phyloP scores from a whole-genome alignment of 1,140 invertebrate species.

The Potamilus streckersoni region DNA sequence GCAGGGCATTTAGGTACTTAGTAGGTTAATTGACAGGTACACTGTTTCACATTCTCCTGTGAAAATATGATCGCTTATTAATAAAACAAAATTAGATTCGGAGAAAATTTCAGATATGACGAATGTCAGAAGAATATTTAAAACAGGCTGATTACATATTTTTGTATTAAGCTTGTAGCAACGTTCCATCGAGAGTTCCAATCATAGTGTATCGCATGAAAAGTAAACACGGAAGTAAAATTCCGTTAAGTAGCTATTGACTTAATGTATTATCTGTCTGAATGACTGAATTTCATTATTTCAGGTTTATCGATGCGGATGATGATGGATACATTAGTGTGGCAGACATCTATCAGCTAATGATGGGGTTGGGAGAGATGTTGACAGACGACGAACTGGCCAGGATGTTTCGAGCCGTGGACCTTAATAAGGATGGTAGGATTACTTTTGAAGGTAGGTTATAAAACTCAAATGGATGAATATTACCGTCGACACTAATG shows the following conservation, averaged over 20 bases:
- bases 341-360: slow-evolving; percentile 49
- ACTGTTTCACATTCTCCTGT: too few species aligned
- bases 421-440: slow-evolving; percentile 51
- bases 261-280: too few species aligned
- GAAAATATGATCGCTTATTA: too few species aligned
- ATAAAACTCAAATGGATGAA: not conserved
- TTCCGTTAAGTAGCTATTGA: too few species aligned
- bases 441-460: slow-evolving; percentile 49
- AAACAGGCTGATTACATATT: too few species aligned
- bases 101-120: too few species aligned
- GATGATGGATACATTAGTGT: slow-evolving; percentile 47
- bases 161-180: slow-evolving; percentile 3
- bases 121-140: too few species aligned
- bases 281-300: not conserved
- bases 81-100: too few species aligned
- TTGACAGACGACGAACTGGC: slow-evolving; percentile 54
- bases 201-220: slow-evolving; percentile 6
- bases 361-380: slow-evolving; percentile 58
- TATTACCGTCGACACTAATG: too few species aligned
- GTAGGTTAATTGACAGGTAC: too few species aligned
- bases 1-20: too few species aligned
- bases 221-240: too few species aligned
- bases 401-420: slow-evolving; percentile 51
- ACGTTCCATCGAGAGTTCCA: slow-evolving; percentile 35
- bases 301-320: slow-evolving; percentile 47